Base-by-base conservation (phyloP, 1,140 invertebrate species). In the Cheumatopsyche charites region DNA sequence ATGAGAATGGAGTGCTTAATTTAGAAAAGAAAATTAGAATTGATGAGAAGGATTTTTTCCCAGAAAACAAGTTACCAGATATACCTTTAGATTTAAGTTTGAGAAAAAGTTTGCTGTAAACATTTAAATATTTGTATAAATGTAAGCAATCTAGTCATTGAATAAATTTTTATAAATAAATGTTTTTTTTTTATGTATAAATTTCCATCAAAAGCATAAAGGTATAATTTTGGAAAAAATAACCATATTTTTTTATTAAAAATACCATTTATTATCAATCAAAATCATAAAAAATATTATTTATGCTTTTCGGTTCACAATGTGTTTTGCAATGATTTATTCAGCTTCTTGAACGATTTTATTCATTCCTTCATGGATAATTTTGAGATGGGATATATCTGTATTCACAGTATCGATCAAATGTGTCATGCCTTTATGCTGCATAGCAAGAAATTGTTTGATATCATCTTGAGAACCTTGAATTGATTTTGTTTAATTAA, bases 381-480 rank as follows among this genome's bases (percentile, higher is more conserved):
- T 88, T 82, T 93, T 90, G 29, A 96, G 82, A 67, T 90, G 88
- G 66, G 89, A 86, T 47, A 91, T 77, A 81, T 96, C 94, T 25
- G 89, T 87, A 73, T 92, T 90, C 19, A 94, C 90, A 0, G 93
- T 93, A 19, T 90, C 87, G 61, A 94, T 89, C 1, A 96, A 82
- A 75, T 94, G 91, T 45, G 90, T 86, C 84, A 96, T 92, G 0
- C 94, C 93, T 70, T 90, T 88, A 78, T 96, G 94, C 79, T 96
- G 91, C 85, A 94, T 88, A 19, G 86, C 85, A 49, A 95, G 79
- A 79, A 94, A 93, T 83, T 94, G 86, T 65, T 88, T 88, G 79
- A 90, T 86, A 77, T 89, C 88, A 73, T 88, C 87, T 81, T 88
- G 87, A 17, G 86, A 85, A 75, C 84, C 86, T 85, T 66, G 41